Conservation (phyloP, 2,113 vertebrate genomes). For the Ictalurus punctatus region DNA sequence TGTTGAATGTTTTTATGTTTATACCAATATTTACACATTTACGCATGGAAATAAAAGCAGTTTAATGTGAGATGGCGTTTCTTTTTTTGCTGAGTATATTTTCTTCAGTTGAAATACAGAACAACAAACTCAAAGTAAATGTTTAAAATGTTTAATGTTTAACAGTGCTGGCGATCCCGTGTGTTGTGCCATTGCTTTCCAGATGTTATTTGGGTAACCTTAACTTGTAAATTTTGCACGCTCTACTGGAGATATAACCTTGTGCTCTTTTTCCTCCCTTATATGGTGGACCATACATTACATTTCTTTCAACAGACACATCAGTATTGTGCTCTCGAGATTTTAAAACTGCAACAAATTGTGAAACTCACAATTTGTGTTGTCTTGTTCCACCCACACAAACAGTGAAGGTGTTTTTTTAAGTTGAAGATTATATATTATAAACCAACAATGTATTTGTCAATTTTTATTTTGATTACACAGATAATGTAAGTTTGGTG, state of each 20-base stretch:
- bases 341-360: constrained; percentile 6
- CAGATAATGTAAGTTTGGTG: neutral
- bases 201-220: too few species aligned
- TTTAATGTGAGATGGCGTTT: too few species aligned
- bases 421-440: neutral
- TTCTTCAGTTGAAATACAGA: too few species aligned
- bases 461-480: neutral
- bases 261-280: constrained; percentile 7
- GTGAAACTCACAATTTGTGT: neutral
- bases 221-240: too few species aligned
- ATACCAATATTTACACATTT: too few species aligned
- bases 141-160: too few species aligned
- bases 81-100: too few species aligned
- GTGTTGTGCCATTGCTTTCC: too few species aligned
- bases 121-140: too few species aligned
- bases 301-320: constrained; percentile 2
- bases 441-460: neutral
- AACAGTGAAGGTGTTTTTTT: neutral
- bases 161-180: too few species aligned
- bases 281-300: neutral
- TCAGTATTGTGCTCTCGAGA: constrained; percentile 4
- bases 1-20: too few species aligned
- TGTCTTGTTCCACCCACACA: neutral
- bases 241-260: neutral
- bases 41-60: too few species aligned